Conservation (phyloP, 2,797 vertebrate species). For the Ctenopoma multispine region DNA sequence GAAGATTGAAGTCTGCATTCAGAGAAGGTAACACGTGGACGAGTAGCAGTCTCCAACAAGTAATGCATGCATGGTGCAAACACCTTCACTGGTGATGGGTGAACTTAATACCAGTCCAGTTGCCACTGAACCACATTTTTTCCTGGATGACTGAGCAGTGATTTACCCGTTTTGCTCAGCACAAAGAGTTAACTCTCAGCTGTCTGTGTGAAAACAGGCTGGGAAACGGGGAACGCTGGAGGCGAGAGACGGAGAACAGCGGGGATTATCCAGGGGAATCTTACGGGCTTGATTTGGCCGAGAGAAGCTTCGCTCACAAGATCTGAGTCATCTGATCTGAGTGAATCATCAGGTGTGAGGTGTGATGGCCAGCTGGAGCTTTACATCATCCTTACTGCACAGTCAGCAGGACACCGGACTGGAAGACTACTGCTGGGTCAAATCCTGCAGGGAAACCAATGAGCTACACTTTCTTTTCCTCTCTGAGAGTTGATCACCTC, state of each 20-base stretch:
- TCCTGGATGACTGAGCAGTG: no score
- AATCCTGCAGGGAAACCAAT: slow-evolving; percentile 23
- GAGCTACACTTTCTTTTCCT: slow-evolving; percentile 33
- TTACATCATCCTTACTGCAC: slow-evolving; percentile 12
- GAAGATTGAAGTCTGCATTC: no score
- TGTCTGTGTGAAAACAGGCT: slow-evolving; percentile 37
- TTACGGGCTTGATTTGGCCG: slow-evolving; percentile 42
- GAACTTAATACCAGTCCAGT: no score
- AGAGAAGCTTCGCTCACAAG: slow-evolving; percentile 29
- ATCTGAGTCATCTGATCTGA: slow-evolving; percentile 52
- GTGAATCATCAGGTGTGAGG: slow-evolving; percentile 34
- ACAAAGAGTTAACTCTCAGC: slow-evolving; percentile 13
- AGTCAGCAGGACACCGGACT: slow-evolving; percentile 22
- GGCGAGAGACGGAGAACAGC: slow-evolving; percentile 31
- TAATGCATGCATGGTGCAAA: no score
- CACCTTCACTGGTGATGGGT: no score
- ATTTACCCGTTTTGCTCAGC: neutral
- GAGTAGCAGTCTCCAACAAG: no score
- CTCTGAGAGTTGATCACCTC: neutral
- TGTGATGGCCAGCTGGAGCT: slow-evolving; percentile 4
- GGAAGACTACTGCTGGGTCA: neutral
- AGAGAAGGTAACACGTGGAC: no score
- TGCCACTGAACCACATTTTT: no score
- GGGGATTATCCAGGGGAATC: slow-evolving; percentile 43
- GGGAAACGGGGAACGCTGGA: slow-evolving; percentile 44